A percentile compares a stretch with the other conserved stretches of the same genome.
phyloP scores from a whole-genome alignment of 2,888 invertebrate species.

The Tortricodes alternella region DNA sequence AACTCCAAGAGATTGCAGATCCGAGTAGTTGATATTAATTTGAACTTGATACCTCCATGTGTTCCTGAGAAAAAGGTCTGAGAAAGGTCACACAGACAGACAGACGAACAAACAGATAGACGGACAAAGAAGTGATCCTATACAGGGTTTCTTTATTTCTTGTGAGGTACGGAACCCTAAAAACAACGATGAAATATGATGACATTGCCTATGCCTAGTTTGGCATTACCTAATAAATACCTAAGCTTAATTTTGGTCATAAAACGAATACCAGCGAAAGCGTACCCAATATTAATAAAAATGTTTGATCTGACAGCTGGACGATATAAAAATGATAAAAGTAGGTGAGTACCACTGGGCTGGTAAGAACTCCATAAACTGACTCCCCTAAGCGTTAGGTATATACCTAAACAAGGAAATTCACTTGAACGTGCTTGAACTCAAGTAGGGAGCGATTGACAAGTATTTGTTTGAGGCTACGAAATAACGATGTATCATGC shows the following conservation, averaged over 20 bases:
- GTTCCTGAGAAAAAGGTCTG: too few species aligned
- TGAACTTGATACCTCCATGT: too few species aligned
- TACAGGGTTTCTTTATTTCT: too few species aligned
- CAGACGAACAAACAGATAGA: too few species aligned
- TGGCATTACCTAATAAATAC: too few species aligned
- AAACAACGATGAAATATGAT: too few species aligned
- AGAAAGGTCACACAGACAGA: too few species aligned
- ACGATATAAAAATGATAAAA: constrained; percentile 4
- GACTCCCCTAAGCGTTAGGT: constrained; percentile 28
- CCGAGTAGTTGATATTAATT: too few species aligned
- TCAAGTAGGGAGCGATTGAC: constrained; percentile 34
- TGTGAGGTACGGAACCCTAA: too few species aligned
- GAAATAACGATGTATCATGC: constrained; percentile 48
- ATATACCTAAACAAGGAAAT: constrained; percentile 33
- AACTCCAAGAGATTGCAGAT: too few species aligned
- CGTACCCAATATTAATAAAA: constrained; percentile 1
- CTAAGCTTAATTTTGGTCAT: background rate
- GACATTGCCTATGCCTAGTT: too few species aligned
- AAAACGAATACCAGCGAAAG: background rate
- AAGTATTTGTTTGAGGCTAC: constrained; percentile 41
- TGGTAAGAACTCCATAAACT: constrained; percentile 22
- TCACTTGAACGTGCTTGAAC: constrained; percentile 16
- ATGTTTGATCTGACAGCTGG: constrained; percentile 5
- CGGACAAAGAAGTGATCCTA: too few species aligned
- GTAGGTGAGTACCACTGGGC: background rate